Percentiles rank a stretch among this genome's conserved stretches.
Evolutionary conservation across 1,140 invertebrate genomes (phyloP).

Genomic region (Meteorus sp.): DNA sequence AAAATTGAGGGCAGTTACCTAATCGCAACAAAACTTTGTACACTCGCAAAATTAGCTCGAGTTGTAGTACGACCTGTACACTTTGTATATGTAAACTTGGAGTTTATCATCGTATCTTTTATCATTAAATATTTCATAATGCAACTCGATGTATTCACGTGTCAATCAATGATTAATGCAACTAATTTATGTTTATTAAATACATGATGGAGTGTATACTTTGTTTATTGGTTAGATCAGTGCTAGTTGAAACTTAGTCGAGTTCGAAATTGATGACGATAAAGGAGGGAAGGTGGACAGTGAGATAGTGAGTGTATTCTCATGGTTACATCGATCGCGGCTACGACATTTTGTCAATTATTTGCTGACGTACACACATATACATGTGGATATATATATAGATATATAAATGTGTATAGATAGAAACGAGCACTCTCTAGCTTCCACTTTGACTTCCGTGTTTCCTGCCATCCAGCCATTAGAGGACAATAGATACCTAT

Average conservation of each 20-base stretch:
- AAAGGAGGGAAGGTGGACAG: background rate
- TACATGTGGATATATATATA: conserved; percentile 11
- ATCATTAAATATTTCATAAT: too few species aligned
- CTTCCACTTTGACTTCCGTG: conserved; percentile 22
- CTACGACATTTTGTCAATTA: conserved; percentile 17
- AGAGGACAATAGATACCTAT: conserved; percentile 31
- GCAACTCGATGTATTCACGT: too few species aligned
- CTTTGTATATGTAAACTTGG: too few species aligned
- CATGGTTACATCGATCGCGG: conserved; percentile 12
- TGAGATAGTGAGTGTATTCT: background rate
- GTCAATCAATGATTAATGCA: too few species aligned
- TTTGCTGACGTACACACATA: conserved; percentile 13
- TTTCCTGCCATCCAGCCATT: conserved; percentile 6
- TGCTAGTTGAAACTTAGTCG: too few species aligned
- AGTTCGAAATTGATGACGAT: background rate
- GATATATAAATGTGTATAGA: background rate
- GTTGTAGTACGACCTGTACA: background rate
- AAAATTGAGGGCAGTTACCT: conserved; percentile 3
- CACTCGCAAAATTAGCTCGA: background rate
- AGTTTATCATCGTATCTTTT: too few species aligned
- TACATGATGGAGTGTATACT: too few species aligned
- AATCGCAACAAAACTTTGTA: background rate
- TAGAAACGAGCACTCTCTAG: conserved; percentile 10
- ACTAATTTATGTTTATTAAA: too few species aligned
- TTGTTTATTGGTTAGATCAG: too few species aligned